Conservation (phyloP, 2,888 invertebrate species). For the Chironomus riparius region DNA sequence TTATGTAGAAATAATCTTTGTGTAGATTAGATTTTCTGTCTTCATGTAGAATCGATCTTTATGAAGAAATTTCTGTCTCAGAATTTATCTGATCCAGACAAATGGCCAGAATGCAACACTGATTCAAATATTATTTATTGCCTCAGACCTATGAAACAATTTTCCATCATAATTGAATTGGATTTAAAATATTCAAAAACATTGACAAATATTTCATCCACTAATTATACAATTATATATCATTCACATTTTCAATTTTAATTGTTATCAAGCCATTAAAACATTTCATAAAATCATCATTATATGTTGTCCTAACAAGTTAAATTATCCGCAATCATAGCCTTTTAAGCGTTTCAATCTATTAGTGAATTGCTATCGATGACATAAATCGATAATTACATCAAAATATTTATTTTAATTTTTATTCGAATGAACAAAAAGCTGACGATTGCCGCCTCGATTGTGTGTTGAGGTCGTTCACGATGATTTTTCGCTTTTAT, state of each 20-base stretch:
- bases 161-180: too few relatives aligned
- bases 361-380: not conserved
- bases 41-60: too few relatives aligned
- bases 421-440: not conserved
- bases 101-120: too few relatives aligned
- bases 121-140: too few relatives aligned
- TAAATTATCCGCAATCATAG: not conserved
- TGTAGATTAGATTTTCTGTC: too few relatives aligned
- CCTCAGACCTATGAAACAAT: too few relatives aligned
- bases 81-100: too few relatives aligned
- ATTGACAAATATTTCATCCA: too few relatives aligned
- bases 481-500: not conserved
- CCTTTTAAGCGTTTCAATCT: not conserved
- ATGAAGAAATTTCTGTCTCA: too few relatives aligned
- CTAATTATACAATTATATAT: not conserved
- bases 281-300: too few relatives aligned
- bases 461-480: not conserved
- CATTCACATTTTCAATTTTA: not conserved
- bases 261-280: not conserved
- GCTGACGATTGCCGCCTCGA: not conserved
- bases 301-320: not conserved
- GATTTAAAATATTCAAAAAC: too few relatives aligned
- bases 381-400: conserved; percentile 6
- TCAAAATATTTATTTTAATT: not conserved
- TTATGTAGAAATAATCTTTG: too few relatives aligned